Percentiles rank a stretch among this genome's conserved stretches.
Conservation (phyloP, 2,113 vertebrate species). For the Abramis brama region DNA sequence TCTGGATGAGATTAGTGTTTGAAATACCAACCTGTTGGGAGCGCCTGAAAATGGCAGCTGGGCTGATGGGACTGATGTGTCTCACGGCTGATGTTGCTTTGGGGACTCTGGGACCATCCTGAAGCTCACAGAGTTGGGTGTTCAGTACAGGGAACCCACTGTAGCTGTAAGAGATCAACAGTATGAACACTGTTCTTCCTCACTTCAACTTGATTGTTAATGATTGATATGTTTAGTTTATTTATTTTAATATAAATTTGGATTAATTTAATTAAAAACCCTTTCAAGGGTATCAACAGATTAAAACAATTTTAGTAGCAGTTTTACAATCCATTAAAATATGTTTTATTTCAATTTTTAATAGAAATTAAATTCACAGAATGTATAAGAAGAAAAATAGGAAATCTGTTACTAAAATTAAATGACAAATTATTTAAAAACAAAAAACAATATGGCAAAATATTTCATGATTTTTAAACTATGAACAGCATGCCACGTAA, state of each 20-base stretch:
- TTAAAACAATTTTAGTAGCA: too few species aligned
- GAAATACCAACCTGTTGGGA: conserved; percentile 90
- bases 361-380: background rate
- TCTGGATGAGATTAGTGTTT: background rate
- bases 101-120: conserved; percentile 77
- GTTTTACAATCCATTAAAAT: background rate
- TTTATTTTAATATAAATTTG: too few species aligned
- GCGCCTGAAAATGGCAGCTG: conserved; percentile 93
- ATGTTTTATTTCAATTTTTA: background rate
- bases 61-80: conserved; percentile 89
- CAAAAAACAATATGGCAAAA: too few species aligned
- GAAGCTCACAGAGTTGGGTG: conserved; percentile 86
- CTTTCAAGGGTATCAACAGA: too few species aligned
- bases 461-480: background rate
- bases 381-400: background rate
- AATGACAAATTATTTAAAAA: background rate
- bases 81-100: conserved; percentile 81
- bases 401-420: background rate
- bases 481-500: background rate
- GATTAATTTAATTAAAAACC: too few species aligned
- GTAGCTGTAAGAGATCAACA: conserved; percentile 80
- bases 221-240: too few species aligned
- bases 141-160: conserved; percentile 91
- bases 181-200: background rate
- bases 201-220: background rate